phyloP scores from a whole-genome alignment of 2,797 vertebrate species.

The Aulostomus chinensis region DNA sequence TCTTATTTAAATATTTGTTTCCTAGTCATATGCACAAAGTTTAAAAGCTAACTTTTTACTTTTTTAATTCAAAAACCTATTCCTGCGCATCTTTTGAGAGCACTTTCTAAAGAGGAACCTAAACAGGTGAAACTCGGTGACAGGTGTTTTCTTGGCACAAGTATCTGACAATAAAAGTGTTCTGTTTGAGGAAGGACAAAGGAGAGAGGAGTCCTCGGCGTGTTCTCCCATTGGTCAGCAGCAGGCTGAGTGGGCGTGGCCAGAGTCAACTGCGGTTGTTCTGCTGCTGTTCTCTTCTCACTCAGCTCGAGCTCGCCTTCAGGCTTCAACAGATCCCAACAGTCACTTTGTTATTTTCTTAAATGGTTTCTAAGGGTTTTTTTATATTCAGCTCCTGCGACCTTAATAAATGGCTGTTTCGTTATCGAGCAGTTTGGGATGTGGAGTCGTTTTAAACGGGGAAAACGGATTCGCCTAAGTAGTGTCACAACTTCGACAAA shows the following conservation, averaged over 20 bases:
- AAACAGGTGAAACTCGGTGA: background rate
- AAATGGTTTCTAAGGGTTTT: background rate
- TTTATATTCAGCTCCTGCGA: background rate
- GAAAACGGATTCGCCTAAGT: conserved; percentile 27
- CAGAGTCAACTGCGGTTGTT: no score
- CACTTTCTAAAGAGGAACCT: no score
- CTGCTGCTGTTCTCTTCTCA: no score
- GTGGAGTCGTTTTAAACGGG: conserved; percentile 2
- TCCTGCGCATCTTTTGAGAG: no score
- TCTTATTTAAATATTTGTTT: no score
- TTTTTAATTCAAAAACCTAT: no score
- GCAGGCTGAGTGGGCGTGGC: no score
- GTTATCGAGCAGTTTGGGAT: background rate
- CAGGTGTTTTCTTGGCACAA: conserved; percentile 21
- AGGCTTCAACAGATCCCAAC: no score
- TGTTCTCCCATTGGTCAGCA: conserved; percentile 42
- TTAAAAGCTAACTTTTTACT: no score
- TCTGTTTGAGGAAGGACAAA: conserved; percentile 7
- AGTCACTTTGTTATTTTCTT: no score
- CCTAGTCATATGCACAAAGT: no score
- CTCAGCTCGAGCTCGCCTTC: no score
- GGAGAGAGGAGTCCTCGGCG: conserved; percentile 2
- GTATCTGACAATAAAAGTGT: background rate
- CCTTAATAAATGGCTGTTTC: conserved; percentile 54
- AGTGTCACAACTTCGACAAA: background rate